Evolutionary conservation across 2,113 vertebrate genomes (phyloP).

Genomic region (Xiphophorus hellerii): DNA sequence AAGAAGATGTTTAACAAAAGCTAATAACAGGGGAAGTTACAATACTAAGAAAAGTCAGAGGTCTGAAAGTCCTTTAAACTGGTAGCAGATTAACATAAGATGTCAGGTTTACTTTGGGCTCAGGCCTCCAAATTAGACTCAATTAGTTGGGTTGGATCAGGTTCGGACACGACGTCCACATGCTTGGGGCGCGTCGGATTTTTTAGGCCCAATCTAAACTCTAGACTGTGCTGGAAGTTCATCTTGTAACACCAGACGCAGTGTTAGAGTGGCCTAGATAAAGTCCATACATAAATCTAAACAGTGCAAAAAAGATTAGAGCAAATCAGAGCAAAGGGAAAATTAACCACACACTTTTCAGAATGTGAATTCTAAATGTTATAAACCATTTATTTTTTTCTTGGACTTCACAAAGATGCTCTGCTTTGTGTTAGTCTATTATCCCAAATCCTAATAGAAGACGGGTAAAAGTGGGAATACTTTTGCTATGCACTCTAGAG

Average conservation of each 20-base stretch:
- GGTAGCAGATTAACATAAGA: too few relatives aligned
- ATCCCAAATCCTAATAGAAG: not conserved
- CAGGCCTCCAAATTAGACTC: too few relatives aligned
- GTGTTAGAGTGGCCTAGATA: not conserved
- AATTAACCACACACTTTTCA: not conserved
- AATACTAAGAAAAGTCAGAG: too few relatives aligned
- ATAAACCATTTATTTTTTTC: not conserved
- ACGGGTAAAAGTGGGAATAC: not conserved
- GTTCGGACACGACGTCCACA: too few relatives aligned
- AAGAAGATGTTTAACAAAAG: too few relatives aligned
- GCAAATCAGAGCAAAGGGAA: not conserved
- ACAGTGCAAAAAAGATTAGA: not conserved
- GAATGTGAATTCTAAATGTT: not conserved
- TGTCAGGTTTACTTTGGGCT: too few relatives aligned
- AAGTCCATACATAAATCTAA: not conserved
- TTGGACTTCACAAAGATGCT: not conserved
- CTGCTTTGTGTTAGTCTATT: not conserved
- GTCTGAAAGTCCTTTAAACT: too few relatives aligned
- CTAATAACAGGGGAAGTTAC: too few relatives aligned
- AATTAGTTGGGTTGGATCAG: too few relatives aligned
- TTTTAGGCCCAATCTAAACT: too few relatives aligned
- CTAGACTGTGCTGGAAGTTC: not conserved
- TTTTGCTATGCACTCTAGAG: not conserved
- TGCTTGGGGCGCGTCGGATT: too few relatives aligned
- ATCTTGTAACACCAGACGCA: not conserved